Evolutionary conservation across 2,888 invertebrate species (phyloP), one percentile per base, ranked within the genome.

Genomic region (Apotomis turbidana): DNA sequence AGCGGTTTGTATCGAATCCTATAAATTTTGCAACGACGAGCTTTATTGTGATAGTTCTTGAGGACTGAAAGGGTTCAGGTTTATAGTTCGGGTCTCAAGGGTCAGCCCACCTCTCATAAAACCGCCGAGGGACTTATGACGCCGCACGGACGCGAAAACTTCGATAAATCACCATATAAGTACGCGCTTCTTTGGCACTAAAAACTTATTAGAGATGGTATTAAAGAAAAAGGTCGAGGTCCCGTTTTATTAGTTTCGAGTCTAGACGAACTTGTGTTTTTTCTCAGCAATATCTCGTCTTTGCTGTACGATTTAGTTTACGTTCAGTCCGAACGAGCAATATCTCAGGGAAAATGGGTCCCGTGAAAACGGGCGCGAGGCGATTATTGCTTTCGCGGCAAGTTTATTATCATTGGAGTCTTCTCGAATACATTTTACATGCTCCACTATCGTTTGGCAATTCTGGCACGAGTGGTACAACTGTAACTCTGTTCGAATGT

Each of bases 391-490:
- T 59, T 52, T 52, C 41, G 41, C 46, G 54, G 46, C 52, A 68
- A 68, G 36, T 68, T 72, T 72, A 72, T 63, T 63, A 72, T 72
- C 63, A 63, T 72, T 68, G 52, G 58, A 46, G 38, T 41, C 44
- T 49, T 67, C 51, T 57, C 61, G 13, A 67, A 68, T 54, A 71
- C 55, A 27, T 61, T 61, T 55, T 61, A 49, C 27, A 57, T 27
- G 52, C 36, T 13, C 54, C 59, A 51, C 13, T 44, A 52, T 64
- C 70, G 44, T 51, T 41, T 44, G 57, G 49, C 55, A 15, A 70
- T 63, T 57, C 15, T 60, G 60, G 15, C 44, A 54, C 55, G 10
- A 12, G 62, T 57, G 13, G 49, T 8, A 57, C 54, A 49, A 54
- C 13, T 15, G 9, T 52, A 49, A 55, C 15, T 44, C 44, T 44